A percentile compares a stretch with the other conserved stretches of the same genome.
These are phyloP conservation scores for Acrossocheilus wenchowensis DNA, from an alignment of 2,797 vertebrate species.

Conservation along the genomic window DNA sequence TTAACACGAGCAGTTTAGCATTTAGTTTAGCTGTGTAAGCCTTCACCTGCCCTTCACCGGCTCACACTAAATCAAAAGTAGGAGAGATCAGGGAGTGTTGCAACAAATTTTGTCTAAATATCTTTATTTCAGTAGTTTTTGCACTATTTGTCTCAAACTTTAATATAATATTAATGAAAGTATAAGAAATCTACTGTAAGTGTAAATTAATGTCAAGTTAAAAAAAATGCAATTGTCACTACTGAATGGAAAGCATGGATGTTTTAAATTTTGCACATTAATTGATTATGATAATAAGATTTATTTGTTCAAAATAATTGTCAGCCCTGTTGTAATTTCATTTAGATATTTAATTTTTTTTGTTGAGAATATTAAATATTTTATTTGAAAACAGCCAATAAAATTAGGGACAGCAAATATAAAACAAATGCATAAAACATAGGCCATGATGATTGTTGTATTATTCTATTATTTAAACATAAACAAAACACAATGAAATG, in stretches of 20 bases:
- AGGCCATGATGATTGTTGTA: background rate
- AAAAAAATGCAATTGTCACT: background rate
- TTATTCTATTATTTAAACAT: background rate
- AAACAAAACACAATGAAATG: background rate
- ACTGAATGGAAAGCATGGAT: background rate
- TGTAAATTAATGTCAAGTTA: background rate
- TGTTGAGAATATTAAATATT: background rate
- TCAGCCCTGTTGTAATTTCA: background rate
- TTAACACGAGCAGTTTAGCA: conserved; percentile 26
- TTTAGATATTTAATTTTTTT: background rate
- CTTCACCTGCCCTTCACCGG: background rate
- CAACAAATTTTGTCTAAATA: background rate
- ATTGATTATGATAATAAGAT: background rate
- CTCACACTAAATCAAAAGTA: background rate
- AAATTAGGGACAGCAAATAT: background rate
- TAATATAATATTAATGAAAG: background rate
- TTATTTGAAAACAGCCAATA: background rate
- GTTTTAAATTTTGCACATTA: background rate
- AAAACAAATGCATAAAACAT: background rate
- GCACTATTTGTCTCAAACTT: background rate
- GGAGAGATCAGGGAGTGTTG: background rate
- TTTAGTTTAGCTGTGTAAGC: conserved; percentile 26
- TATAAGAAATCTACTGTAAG: background rate
- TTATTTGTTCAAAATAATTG: too few relatives aligned
- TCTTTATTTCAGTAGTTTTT: background rate